Evolutionary conservation across 2,888 invertebrate species (phyloP), one percentile per base, ranked within the genome.

Genomic region (Rhodophaea formosa): DNA sequence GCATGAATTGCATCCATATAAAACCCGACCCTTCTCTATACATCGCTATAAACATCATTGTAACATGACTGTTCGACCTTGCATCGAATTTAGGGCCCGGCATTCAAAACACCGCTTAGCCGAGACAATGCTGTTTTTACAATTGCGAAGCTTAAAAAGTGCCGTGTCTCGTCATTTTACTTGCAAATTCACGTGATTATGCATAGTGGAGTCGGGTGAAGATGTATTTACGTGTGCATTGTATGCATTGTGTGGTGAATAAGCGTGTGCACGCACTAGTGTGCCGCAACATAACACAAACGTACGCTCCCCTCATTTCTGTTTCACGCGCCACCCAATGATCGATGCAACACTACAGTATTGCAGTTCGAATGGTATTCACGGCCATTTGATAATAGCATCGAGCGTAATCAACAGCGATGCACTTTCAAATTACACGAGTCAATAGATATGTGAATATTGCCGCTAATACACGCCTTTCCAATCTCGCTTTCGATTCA

Each of bases 181-280:
- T 88, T 91, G 90, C 87, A 88, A 88, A 90, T 88, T 77, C 61
- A 68, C 65, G 79, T 82, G 82, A 87, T 89, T 88, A 88, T 89
- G 86, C 86, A 83, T 77, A 80, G 81, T 80, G 78, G 75, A 79
- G 81, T 74, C 79, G 77, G 75, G 77, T 72, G 77, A 83, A 85
- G 85, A 84, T 81, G 78, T 85, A 83, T 84, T 85, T 84, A 81
- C 80, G 82, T 80, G 80, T 86, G 80, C 75, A 86, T 87, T 86
- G 85, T 84, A 77, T 77, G 80, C 78, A 82, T 82, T 86, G 81
- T 85, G 72, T 69, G 65, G 67, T 71, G 73, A 68, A 68, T 75
- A 71, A 74, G 80, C 79, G 78, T 78, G 82, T 84, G 82, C 83
- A 84, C 78, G 78, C 78, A 84, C 75, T 70, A 69, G 71, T 71